Evolutionary conservation across 2,113 vertebrate species (phyloP).

Genomic region (Myiopsitta monachus): DNA sequence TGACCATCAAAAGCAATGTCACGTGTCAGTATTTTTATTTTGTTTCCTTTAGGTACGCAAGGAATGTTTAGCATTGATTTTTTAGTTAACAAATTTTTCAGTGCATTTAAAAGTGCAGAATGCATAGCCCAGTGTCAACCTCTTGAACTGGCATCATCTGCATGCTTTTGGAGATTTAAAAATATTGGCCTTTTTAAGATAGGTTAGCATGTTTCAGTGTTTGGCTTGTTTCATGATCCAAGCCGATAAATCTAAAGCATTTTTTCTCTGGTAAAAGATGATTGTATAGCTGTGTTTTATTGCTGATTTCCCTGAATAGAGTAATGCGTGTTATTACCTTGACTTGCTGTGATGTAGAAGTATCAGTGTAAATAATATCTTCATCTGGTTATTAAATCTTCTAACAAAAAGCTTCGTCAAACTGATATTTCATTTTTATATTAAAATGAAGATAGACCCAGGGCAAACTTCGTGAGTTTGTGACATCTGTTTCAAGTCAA

Average conservation of each 20-base stretch:
- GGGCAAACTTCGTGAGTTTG: not conserved
- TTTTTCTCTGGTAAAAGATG: not conserved
- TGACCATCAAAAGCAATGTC: not conserved
- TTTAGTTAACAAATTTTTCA: not conserved
- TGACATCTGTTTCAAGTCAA: not conserved
- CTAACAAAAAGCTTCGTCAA: not conserved
- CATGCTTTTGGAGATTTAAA: not conserved
- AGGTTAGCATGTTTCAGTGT: not conserved
- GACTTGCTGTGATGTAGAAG: not conserved
- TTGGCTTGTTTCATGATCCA: not conserved
- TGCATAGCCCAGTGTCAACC: not conserved
- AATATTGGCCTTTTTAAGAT: not conserved
- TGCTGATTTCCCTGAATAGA: not conserved
- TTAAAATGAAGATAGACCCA: not conserved
- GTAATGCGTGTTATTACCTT: not conserved
- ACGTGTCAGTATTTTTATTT: not conserved
- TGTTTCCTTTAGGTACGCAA: not conserved
- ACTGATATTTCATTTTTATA: not conserved
- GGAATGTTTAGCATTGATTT: not conserved
- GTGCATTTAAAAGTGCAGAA: not conserved
- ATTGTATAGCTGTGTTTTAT: not conserved
- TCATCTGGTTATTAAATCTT: not conserved
- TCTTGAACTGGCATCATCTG: not conserved
- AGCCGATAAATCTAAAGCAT: not conserved
- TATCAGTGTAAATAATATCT: not conserved